These are phyloP conservation scores for Phaethon lepturus DNA, from an alignment of 2,113 vertebrate genomes.

Conservation along the genomic window DNA sequence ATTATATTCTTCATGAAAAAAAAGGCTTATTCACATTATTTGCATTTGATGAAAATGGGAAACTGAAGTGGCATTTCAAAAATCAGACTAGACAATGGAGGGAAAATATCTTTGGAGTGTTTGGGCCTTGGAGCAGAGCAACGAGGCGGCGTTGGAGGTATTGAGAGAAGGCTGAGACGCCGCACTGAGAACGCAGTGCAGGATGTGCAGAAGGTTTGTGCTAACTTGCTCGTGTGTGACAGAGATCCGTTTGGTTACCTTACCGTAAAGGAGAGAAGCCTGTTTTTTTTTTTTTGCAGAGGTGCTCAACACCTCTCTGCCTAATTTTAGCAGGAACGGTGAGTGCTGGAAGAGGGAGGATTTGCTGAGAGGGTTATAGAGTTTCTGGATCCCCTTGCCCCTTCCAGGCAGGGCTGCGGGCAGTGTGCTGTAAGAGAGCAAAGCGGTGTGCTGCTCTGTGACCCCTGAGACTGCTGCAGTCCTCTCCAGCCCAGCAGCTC, in stretches of 20 bases:
- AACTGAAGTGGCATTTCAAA: constrained; percentile 13
- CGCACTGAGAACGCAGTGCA: rapidly evolving
- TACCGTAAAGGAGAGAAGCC: not conserved
- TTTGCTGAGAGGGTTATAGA: not conserved
- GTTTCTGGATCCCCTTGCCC: not conserved
- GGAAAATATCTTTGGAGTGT: not conserved
- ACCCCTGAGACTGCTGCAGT: rapidly evolving
- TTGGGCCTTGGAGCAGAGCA: not conserved
- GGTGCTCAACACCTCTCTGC: not conserved
- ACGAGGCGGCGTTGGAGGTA: not conserved
- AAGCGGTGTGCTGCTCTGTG: not conserved
- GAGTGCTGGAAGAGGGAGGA: not conserved
- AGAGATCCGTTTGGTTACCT: not conserved
- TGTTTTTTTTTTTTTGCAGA: not conserved
- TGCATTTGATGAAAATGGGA: not conserved
- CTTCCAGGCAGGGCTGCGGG: not conserved
- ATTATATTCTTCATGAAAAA: not conserved
- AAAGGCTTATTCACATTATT: not conserved
- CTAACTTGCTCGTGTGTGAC: not conserved
- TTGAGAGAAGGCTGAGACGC: not conserved
- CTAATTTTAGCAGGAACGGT: not conserved
- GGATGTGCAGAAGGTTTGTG: not conserved
- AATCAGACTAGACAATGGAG: not conserved
- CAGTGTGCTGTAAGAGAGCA: not conserved
- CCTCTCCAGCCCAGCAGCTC: not conserved